phyloP scores from a whole-genome alignment of 2,888 invertebrate genomes.

The Drosophila setosimentum region DNA sequence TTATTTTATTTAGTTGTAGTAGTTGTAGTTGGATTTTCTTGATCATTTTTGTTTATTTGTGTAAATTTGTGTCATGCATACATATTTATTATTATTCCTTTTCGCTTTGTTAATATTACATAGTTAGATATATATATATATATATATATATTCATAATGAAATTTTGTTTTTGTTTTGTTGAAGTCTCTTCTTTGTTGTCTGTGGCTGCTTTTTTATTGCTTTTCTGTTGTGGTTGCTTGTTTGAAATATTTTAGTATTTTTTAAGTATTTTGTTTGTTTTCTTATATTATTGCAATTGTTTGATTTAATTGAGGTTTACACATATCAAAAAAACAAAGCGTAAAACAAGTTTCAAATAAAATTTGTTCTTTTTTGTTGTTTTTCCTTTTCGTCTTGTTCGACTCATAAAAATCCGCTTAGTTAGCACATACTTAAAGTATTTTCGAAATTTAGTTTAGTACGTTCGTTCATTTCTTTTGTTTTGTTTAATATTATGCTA shows the following conservation, averaged over 20 bases:
- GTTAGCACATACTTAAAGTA: conserved; percentile 55
- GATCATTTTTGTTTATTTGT: conserved; percentile 27
- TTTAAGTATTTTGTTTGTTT: conserved; percentile 21
- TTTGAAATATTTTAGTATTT: conserved; percentile 30
- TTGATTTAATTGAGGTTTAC: conserved; percentile 55
- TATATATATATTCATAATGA: conserved; percentile 50
- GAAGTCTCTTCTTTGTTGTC: conserved; percentile 65
- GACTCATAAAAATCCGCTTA: conserved; percentile 40
- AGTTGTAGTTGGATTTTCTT: conserved; percentile 43
- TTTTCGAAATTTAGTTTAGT: conserved; percentile 48
- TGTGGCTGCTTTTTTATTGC: conserved; percentile 50
- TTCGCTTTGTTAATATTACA: conserved; percentile 28
- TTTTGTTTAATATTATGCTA: conserved; percentile 47
- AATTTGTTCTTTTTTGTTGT: conserved; percentile 3
- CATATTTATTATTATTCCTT: conserved; percentile 34
- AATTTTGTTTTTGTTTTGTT: conserved; percentile 44
- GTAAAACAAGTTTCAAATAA: conserved; percentile 22
- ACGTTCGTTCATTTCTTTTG: conserved; percentile 7
- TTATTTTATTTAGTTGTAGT: conserved; percentile 49
- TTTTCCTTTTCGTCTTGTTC: conserved; percentile 12
- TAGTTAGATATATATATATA: conserved; percentile 46
- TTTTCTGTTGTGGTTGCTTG: conserved; percentile 8
- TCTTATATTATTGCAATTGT: conserved; percentile 23
- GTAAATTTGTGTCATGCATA: conserved; percentile 64
- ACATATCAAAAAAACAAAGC: conserved; percentile 12